Percentiles rank a stretch among this genome's conserved stretches.
Conservation (phyloP, 2,113 vertebrate species). For the Etheostoma cragini region DNA sequence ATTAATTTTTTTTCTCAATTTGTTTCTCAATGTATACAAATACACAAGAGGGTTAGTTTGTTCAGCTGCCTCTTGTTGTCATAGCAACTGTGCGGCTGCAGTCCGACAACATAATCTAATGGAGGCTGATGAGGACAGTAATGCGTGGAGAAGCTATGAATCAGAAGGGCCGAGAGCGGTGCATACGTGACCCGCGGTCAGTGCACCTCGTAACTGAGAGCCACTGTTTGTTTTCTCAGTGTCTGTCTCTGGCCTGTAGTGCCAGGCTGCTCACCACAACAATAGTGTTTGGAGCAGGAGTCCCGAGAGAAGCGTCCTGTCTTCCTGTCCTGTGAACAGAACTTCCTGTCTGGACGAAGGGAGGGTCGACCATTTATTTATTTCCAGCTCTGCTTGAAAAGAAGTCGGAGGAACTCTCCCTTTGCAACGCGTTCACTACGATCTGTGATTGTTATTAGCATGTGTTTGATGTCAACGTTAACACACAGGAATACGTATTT, state of each 20-base stretch:
- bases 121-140: slow-evolving; percentile 19
- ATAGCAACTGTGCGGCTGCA: slow-evolving; percentile 33
- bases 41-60: neutral
- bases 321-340: slow-evolving; percentile 85
- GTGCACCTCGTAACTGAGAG: slow-evolving; percentile 68
- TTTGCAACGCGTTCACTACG: slow-evolving; percentile 67
- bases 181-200: slow-evolving; percentile 81
- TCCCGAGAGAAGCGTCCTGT: slow-evolving; percentile 84
- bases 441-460: slow-evolving; percentile 79
- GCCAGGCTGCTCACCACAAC: slow-evolving; percentile 83
- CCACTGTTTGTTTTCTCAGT: slow-evolving; percentile 82
- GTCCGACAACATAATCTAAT: neutral
- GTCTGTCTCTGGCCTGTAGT: slow-evolving; percentile 77
- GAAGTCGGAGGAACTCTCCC: slow-evolving; percentile 61
- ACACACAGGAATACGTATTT: slow-evolving; percentile 59
- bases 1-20: neutral
- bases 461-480: slow-evolving; percentile 80
- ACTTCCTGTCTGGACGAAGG: slow-evolving; percentile 82
- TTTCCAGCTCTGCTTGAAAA: slow-evolving; percentile 81
- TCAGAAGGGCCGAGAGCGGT: slow-evolving; percentile 32
- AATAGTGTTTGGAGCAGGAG: slow-evolving; percentile 86
- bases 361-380: slow-evolving; percentile 82
- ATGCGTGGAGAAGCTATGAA: slow-evolving; percentile 16
- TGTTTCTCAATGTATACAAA: neutral
- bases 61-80: slow-evolving; percentile 26